Percentiles rank a stretch among this genome's conserved stretches.
These are phyloP conservation scores for Naso thynnoides DNA, from an alignment of 2,797 vertebrate genomes.

Conservation along the genomic window DNA sequence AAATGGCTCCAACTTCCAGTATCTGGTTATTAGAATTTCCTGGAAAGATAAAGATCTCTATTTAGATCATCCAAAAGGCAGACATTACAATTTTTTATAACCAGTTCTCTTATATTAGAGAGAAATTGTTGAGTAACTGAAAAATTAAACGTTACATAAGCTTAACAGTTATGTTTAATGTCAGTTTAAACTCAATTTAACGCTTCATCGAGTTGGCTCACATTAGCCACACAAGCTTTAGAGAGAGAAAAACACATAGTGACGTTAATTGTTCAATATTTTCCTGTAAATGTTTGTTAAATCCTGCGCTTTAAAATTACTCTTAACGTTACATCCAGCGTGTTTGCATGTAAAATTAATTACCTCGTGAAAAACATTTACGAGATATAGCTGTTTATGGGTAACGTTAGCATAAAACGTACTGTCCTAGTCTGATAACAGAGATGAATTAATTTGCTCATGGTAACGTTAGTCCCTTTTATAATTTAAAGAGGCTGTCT, in stretches of 20 bases:
- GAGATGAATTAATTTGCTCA: neutral
- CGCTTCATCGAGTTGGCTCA: neutral
- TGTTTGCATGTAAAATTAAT: neutral
- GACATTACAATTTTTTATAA: neutral
- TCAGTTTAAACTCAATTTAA: neutral
- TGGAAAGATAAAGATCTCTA: conserved; percentile 52
- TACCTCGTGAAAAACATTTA: neutral
- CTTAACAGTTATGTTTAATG: neutral
- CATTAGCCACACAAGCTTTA: neutral
- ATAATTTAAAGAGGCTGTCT: no score
- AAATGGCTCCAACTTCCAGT: conserved; percentile 77
- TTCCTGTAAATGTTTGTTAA: neutral
- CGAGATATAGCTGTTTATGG: neutral
- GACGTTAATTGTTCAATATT: neutral
- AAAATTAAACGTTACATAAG: accelerated
- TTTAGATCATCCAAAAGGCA: conserved; percentile 4
- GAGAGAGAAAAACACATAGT: neutral
- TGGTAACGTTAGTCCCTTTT: neutral
- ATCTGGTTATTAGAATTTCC: conserved; percentile 73
- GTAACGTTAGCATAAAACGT: neutral
- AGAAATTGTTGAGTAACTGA: neutral
- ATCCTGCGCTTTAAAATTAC: neutral
- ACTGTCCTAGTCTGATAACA: no score
- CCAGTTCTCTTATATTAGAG: neutral
- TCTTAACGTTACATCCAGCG: accelerated